Base-by-base conservation (phyloP, 2,888 invertebrate species). In the Aricia artaxerxes region DNA sequence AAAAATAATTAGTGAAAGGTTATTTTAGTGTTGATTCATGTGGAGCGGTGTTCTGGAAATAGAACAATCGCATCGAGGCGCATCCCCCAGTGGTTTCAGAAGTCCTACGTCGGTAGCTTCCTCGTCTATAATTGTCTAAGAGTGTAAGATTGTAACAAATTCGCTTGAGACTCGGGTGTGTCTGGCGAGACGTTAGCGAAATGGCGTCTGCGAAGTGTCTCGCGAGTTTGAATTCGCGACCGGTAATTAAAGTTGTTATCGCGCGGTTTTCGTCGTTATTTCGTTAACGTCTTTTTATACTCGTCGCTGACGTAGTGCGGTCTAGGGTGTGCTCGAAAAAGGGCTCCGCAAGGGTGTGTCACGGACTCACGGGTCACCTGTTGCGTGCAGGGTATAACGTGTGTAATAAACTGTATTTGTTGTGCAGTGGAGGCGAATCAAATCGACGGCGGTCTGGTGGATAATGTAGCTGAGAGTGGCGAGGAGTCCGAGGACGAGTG, bases 401-500 rank as follows among this genome's bases (percentile, higher is more conserved):
- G 83, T 85, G 87, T 24, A 24, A 24, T 24, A 24, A 24, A 24
- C 24, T 24, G 24, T 86, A 86, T 87, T 84, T 86, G 83, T 83
- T 88, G 89, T 87, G 84, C 90, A 93, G 94, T 93, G 89, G 93
- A 91, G 84, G 88, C 90, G 84, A 88, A 91, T 92, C 92, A 93
- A 90, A 91, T 92, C 84, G 94, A 93, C 91, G 94, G 92, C 85
- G 90, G 89, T 84, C 87, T 96, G 89, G 95, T 95, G 92, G 97
- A 96, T 94, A 96, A 96, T 96, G 96, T 96, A 96, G 96, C 95
- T 87, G 97, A 97, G 91, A 97, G 96, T 86, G 96, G 96, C 86
- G 97, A 97, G 85, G 97, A 97, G 84, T 97, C 97, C 84, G 97
- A 97, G 92, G 97, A 97, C 96, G 98, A 97, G 96, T 97, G 97